phyloP scores from a whole-genome alignment of 1,140 invertebrate genomes.

The roundworm (Caenorhabditis elegans) region DNA sequence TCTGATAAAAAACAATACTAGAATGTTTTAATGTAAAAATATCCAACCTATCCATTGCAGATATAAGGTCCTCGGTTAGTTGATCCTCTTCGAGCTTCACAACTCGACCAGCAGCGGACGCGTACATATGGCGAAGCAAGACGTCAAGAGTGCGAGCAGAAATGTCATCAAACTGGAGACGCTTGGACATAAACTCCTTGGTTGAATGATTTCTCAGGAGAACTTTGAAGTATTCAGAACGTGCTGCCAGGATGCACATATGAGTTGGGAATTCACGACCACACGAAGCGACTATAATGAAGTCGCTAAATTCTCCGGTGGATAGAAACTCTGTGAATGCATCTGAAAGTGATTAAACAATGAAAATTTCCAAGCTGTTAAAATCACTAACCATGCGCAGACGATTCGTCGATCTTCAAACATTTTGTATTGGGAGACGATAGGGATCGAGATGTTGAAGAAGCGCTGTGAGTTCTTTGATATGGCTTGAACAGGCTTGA shows the following conservation, averaged over 20 bases:
- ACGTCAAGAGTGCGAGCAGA: neutral
- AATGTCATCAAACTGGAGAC: conserved; percentile 37
- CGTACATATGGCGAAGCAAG: conserved; percentile 40
- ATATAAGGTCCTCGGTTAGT: conserved; percentile 25
- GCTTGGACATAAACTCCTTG: neutral
- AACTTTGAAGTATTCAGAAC: conserved; percentile 58
- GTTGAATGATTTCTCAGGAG: conserved; percentile 47
- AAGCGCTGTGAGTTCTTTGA: neutral
- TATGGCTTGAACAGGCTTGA: neutral
- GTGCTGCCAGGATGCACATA: conserved; percentile 54
- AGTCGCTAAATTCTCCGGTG: conserved; percentile 38
- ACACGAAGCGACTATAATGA: conserved; percentile 35
- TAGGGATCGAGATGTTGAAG: neutral
- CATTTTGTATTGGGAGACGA: neutral
- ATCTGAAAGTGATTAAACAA: neutral
- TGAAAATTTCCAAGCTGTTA: neutral
- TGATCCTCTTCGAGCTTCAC: neutral
- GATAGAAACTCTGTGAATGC: neutral
- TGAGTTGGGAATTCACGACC: conserved; percentile 49
- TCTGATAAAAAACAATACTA: neutral
- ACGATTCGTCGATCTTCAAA: no score
- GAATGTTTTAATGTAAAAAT: neutral
- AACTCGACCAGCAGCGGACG: neutral
- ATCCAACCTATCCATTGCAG: conserved; percentile 31
- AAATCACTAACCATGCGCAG: no score